Conservation (phyloP, 2,888 invertebrate genomes). For the Boloria euphrosyne region DNA sequence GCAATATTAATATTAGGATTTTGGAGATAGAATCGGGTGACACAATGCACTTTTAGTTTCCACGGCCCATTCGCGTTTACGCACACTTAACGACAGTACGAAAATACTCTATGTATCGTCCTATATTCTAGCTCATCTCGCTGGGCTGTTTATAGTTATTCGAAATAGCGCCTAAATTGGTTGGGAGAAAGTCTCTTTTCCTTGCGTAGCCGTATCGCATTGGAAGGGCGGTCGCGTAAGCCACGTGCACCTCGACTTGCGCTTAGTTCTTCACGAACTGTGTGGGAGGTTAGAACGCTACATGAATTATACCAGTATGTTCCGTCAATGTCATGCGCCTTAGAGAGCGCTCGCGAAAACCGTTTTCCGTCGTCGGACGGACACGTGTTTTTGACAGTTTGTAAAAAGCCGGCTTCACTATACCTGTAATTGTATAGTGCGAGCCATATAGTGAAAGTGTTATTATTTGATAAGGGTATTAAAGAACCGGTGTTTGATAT, state of each 20-base stretch:
- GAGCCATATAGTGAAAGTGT: slow-evolving; percentile 60
- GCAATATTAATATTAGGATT: not conserved
- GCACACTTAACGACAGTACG: slow-evolving; percentile 68
- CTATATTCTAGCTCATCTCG: slow-evolving; percentile 75
- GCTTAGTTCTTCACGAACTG: slow-evolving; percentile 80
- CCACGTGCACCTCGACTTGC: slow-evolving; percentile 80
- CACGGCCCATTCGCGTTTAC: slow-evolving; percentile 56
- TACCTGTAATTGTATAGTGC: slow-evolving; percentile 20
- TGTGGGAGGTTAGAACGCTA: slow-evolving; percentile 81
- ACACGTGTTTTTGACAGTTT: slow-evolving; percentile 78
- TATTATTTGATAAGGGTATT: slow-evolving; percentile 54
- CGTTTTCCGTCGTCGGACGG: slow-evolving; percentile 58
- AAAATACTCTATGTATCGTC: slow-evolving; percentile 74
- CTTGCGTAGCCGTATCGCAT: slow-evolving; percentile 63
- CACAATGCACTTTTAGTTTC: slow-evolving; percentile 71
- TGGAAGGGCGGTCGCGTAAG: slow-evolving; percentile 78
- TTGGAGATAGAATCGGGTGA: slow-evolving; percentile 48
- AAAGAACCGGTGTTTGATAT: slow-evolving; percentile 50
- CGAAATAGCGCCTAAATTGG: slow-evolving; percentile 66
- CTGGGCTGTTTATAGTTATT: slow-evolving; percentile 50
- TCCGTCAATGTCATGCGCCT: slow-evolving; percentile 72
- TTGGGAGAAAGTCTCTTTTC: slow-evolving; percentile 74
- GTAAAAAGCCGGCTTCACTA: slow-evolving; percentile 53
- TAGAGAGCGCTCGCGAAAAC: slow-evolving; percentile 63
- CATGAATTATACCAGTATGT: slow-evolving; percentile 66